These are phyloP conservation scores for Lytechinus variegatus DNA, from an alignment of 35 echinoderm and acorn worm genomes.

Conservation along the genomic window DNA sequence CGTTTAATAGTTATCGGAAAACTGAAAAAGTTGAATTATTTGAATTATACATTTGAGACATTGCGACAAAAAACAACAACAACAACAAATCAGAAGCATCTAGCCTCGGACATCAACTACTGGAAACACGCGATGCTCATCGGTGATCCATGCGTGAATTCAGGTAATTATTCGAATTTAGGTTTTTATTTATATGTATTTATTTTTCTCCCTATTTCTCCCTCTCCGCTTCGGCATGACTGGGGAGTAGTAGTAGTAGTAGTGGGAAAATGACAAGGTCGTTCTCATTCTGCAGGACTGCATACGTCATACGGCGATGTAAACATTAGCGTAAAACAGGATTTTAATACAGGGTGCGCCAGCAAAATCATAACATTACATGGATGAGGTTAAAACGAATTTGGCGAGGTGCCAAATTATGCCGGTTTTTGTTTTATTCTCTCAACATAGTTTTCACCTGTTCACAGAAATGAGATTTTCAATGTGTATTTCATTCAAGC, in stretches of 20 bases:
- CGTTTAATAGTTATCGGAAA: too few relatives aligned
- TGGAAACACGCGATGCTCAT: not conserved
- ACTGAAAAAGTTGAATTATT: too few relatives aligned
- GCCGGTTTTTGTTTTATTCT: not conserved
- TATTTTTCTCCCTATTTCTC: not conserved
- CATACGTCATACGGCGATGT: slow-evolving; percentile 16
- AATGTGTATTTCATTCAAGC: too few relatives aligned
- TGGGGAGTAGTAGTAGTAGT: not conserved
- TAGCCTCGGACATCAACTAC: not conserved
- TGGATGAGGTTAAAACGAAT: not conserved
- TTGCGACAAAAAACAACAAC: not conserved
- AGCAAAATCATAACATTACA: not conserved
- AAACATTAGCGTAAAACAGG: slow-evolving; percentile 8
- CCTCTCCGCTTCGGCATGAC: not conserved
- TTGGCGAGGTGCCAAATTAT: not conserved
- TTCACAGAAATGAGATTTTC: too few relatives aligned
- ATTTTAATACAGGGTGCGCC: not conserved
- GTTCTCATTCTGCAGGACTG: not conserved
- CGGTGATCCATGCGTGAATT: not conserved
- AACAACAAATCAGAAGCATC: not conserved
- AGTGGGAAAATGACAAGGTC: not conserved
- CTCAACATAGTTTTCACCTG: not conserved
- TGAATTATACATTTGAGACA: not conserved
- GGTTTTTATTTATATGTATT: not conserved
- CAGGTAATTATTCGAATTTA: slow-evolving; percentile 13